Percentiles rank a stretch among this genome's conserved stretches.
Conservation (phyloP, 2,113 vertebrate genomes). For the human region DNA sequence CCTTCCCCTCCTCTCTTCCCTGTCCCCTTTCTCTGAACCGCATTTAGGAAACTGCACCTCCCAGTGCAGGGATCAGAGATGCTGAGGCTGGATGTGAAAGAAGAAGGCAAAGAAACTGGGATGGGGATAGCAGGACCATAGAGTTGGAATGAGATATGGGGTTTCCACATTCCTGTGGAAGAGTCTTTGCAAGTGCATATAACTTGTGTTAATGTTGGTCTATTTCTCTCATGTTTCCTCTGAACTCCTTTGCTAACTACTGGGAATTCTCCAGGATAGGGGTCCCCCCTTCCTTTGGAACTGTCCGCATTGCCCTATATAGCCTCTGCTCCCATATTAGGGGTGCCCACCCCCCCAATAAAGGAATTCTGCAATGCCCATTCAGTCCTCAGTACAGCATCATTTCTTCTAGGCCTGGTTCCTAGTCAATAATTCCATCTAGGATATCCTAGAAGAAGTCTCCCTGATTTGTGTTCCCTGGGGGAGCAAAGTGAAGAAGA, state of each 20-base stretch:
- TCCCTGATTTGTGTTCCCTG: not conserved
- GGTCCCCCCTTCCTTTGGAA: not conserved
- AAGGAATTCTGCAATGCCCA: not conserved
- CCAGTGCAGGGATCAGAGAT: not conserved
- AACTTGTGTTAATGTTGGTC: not conserved
- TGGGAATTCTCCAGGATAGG: not conserved
- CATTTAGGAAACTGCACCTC: not conserved
- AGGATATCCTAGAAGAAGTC: not conserved
- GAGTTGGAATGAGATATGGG: not conserved
- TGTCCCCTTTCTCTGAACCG: not conserved
- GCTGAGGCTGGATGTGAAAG: not conserved
- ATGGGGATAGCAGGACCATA: too few species aligned
- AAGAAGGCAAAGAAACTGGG: too few species aligned
- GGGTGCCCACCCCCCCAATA: rapidly evolving
- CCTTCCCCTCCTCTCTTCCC: not conserved
- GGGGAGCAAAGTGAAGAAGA: not conserved
- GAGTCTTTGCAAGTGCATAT: not conserved
- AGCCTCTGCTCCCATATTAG: not conserved
- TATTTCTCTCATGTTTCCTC: not conserved
- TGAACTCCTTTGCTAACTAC: not conserved
- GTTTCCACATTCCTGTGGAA: not conserved
- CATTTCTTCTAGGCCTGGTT: not conserved
- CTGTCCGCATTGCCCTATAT: not conserved
- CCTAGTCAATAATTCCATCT: not conserved
- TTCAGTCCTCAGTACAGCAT: not conserved